phyloP scores from a whole-genome alignment of 2,888 invertebrate species.

The Reticulitermes lucifugus region DNA sequence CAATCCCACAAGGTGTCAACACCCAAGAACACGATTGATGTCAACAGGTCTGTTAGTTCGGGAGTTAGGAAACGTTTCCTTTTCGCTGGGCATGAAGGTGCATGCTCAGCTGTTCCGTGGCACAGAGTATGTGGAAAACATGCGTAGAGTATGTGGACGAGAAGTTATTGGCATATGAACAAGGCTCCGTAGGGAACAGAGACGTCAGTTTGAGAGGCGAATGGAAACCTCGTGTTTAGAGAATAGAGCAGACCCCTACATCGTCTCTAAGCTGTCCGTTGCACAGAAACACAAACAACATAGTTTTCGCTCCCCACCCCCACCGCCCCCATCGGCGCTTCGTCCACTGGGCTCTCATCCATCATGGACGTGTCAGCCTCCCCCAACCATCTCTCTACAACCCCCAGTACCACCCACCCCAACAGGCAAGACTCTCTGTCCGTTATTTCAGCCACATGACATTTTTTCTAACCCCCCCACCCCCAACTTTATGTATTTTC shows the following conservation, averaged over 20 bases:
- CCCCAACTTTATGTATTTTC: background rate
- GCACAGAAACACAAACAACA: slow-evolving; percentile 50
- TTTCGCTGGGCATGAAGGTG: background rate
- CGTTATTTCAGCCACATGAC: slow-evolving; percentile 44
- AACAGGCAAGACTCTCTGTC: slow-evolving; percentile 14
- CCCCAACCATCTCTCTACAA: slow-evolving; percentile 34
- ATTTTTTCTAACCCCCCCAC: slow-evolving; percentile 15
- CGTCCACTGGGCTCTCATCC: slow-evolving; percentile 47
- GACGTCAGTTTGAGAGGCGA: slow-evolving; percentile 33
- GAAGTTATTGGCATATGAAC: slow-evolving; percentile 29
- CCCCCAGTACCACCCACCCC: slow-evolving; percentile 29
- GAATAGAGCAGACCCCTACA: slow-evolving; percentile 28
- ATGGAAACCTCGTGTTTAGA: slow-evolving; percentile 39
- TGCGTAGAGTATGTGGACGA: background rate
- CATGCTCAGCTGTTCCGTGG: background rate
- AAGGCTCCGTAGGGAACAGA: slow-evolving; percentile 21
- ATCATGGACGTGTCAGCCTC: slow-evolving; percentile 51
- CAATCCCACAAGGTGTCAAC: too few species aligned
- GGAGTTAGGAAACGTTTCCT: background rate
- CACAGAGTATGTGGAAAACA: background rate
- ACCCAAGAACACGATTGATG: too few species aligned
- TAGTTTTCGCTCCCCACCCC: slow-evolving; percentile 43
- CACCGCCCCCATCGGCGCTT: slow-evolving; percentile 14
- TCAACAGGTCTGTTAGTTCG: background rate
- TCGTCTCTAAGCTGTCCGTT: slow-evolving; percentile 42